These are phyloP conservation scores for Aphidoletes aphidimyza DNA, from an alignment of 2,888 invertebrate species.

Conservation along the genomic window DNA sequence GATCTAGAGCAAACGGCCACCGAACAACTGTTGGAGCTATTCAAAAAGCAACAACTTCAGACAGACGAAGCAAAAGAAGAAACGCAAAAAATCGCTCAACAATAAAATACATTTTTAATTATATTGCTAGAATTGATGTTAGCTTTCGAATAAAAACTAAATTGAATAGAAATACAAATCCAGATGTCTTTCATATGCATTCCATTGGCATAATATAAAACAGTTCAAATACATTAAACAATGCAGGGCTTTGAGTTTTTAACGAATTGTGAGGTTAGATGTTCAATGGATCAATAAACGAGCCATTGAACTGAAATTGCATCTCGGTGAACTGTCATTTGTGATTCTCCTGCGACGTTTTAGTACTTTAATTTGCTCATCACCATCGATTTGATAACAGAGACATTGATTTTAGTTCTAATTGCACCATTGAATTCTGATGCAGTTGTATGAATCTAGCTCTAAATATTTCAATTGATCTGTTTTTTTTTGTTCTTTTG, in stretches of 20 bases:
- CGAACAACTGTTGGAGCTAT: constrained; percentile 75
- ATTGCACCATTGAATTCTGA: neutral
- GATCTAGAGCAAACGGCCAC: constrained; percentile 73
- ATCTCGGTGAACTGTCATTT: neutral
- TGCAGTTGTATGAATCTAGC: neutral
- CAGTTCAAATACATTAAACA: neutral
- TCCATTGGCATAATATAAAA: no score
- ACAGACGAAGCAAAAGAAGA: neutral
- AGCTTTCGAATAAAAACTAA: neutral
- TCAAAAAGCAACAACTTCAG: constrained; percentile 61
- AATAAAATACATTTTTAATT: neutral
- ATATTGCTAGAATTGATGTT: neutral
- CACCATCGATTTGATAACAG: neutral
- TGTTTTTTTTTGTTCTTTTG: neutral
- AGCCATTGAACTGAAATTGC: neutral
- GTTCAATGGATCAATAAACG: neutral
- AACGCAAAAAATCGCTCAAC: neutral
- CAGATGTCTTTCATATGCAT: neutral
- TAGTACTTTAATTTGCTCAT: neutral
- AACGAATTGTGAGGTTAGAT: neutral
- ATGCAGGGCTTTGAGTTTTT: no score
- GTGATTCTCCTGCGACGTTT: neutral
- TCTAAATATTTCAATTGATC: neutral
- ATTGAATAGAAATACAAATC: neutral
- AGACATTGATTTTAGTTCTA: neutral